Base-by-base conservation (phyloP, 2,113 vertebrate species). In the Campylorhamphus procurvoides region DNA sequence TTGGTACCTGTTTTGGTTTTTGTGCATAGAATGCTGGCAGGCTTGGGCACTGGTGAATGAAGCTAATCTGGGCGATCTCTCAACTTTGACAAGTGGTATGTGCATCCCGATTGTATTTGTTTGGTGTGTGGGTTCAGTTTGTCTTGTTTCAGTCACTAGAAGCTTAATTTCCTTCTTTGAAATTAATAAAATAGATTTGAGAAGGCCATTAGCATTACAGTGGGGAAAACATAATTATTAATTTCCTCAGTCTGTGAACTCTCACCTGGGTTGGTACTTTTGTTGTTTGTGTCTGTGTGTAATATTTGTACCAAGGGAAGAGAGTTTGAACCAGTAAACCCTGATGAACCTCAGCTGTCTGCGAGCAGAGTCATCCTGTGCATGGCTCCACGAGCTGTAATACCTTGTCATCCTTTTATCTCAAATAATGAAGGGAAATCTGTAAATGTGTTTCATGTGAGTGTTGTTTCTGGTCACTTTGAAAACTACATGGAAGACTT, bases 1-100 rank as follows among this genome's bases (percentile, higher is more conserved):
- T 49, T 72, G 3, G 0, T 44, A 42, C 33, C 47, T 86, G 8
- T 62, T 88, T 58, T 47, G 1, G 2, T 84, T 67, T 49, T 90
- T 87, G 73, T 95, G 24, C 58, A 50, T 10, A 98, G 97, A 98
- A 66, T 98, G 71, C 42, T 91, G 96, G 50, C 97, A 98, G 95
- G 98, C 98, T 71, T 98, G 97, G 97, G 67, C 95, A 60, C 74
- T 98, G 77, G 97, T 98, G 62, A 98, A 98, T 58, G 97, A 98
- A 94, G 97, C 98, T 83, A 89, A 96, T 85, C 59, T 96, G 56
- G 93, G 85, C 66, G 96, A 96, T 76, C 97, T 88, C 83, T 91
- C 95, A 84, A 75, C 63, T 27, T 14, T 71, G 23, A 31, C 75
- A 85, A 93, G 96, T 24, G 97, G 98, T 98, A 98, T 20, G 97